Evolutionary conservation across 2,797 vertebrate species (phyloP).

Genomic region (Gorsachius magnificus): DNA sequence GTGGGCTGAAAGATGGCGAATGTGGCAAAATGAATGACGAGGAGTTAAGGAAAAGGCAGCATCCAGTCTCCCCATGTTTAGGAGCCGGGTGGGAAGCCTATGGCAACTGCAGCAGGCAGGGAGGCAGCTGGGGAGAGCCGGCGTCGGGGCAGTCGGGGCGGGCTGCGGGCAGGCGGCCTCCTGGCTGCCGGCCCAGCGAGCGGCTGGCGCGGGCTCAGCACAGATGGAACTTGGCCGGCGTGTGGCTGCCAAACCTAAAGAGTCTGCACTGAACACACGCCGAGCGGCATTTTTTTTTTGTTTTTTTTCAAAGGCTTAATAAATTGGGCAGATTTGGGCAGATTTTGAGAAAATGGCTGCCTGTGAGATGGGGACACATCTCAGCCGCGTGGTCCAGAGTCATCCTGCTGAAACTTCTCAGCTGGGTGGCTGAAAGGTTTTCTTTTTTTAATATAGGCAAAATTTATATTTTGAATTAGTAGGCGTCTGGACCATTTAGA

Average conservation of each 20-base stretch:
- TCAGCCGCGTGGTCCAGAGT: not conserved
- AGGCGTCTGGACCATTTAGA: not conserved
- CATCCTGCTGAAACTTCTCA: not conserved
- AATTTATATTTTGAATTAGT: not conserved
- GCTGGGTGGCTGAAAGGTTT: not conserved
- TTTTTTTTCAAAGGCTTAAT: not conserved
- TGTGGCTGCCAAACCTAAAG: not conserved
- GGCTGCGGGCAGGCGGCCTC: not conserved
- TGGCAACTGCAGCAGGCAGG: not conserved
- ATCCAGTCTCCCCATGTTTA: not conserved
- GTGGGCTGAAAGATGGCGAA: not conserved
- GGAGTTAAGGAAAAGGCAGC: not conserved
- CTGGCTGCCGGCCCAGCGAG: fast-evolving
- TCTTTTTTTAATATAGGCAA: not conserved
- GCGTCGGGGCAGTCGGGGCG: fast-evolving
- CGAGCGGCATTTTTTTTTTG: not conserved
- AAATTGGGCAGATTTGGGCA: not conserved
- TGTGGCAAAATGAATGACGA: not conserved
- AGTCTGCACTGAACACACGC: fast-evolving
- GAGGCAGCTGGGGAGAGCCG: not conserved
- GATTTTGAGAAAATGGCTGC: not conserved
- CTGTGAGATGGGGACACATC: not conserved
- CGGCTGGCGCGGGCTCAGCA: fast-evolving
- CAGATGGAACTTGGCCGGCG: not conserved
- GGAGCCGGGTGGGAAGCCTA: not conserved